These are phyloP conservation scores for Cyclophora punctaria DNA, from an alignment of 2,888 invertebrate genomes.

Conservation along the genomic window DNA sequence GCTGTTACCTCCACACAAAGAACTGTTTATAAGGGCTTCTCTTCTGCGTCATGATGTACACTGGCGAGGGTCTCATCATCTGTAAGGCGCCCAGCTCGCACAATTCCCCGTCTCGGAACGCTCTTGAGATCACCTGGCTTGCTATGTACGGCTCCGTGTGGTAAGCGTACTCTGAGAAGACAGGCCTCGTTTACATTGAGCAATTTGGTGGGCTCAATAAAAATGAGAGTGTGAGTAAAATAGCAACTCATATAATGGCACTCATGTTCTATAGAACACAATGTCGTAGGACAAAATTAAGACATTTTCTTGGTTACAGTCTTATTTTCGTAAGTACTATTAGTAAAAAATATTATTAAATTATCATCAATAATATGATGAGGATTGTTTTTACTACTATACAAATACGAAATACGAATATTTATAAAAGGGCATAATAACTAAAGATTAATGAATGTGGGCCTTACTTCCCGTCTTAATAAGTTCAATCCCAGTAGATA, in stretches of 20 bases:
- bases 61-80: constrained; percentile 50
- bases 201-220: too few species aligned
- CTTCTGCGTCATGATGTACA: constrained; percentile 57
- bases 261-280: too few species aligned
- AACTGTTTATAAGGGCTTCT: constrained; percentile 57
- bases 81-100: constrained; percentile 62
- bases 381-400: too few species aligned
- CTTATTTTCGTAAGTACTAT: too few species aligned
- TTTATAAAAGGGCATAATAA: too few species aligned
- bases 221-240: too few species aligned
- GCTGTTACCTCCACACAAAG: constrained; percentile 54
- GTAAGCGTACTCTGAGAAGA: constrained; percentile 56
- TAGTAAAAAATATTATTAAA: too few species aligned
- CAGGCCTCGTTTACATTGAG: background rate
- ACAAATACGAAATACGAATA: too few species aligned
- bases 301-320: too few species aligned
- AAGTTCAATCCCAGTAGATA: constrained; percentile 40
- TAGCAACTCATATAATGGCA: too few species aligned
- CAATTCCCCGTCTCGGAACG: constrained; percentile 57
- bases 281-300: too few species aligned
- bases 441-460: background rate
- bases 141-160: constrained; percentile 70
- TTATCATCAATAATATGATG: too few species aligned
- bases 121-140: constrained; percentile 54
- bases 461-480: constrained; percentile 46